Base-by-base conservation (phyloP, 2,888 invertebrate genomes). In the Leucophenga montana region DNA sequence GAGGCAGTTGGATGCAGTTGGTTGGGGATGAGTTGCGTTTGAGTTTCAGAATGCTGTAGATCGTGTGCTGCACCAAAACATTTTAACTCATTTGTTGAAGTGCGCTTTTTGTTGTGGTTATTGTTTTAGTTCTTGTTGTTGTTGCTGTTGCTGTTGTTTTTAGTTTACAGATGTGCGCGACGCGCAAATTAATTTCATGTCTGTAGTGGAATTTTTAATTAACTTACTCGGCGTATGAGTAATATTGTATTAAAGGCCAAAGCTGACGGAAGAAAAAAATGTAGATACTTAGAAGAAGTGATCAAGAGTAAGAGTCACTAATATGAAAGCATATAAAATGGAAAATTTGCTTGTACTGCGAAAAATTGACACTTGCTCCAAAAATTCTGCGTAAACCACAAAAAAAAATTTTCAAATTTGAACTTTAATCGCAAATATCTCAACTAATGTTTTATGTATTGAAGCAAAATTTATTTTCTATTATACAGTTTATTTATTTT, bases 151-250 rank as follows among this genome's bases (percentile, higher is more conserved):
- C n/a, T 67, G 64, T 54, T 33, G 22, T 67, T 59, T 56, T n/a
- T 31, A 53, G 66, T 67, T 75, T 70, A 67, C 73, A 73, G 77
- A 77, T 78, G 83, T 77, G 76, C 70, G 16, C 75, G 78, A 75
- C 77, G 81, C 76, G 81, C 76, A 83, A 80, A 84, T 84, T 85
- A 85, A 83, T 82, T 84, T 83, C 76, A 78, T 80, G 79, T 82
- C 77, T 67, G 73, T 72, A 73, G 75, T 76, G 77, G 77, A 82
- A 85, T 84, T 85, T 85, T 84, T 85, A 85, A 85, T 85, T 85
- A 85, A 84, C 84, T 84, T 78, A 77, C 78, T 75, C 75, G 79
- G 78, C 82, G 80, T 82, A 79, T 82, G 77, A 79, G 80, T 80
- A 82, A 82, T 76, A 80, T 80, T 75, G 77, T 78, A 80, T 80